phyloP scores from a whole-genome alignment of 2,113 vertebrate genomes.

The Hyperoodon ampullatus region DNA sequence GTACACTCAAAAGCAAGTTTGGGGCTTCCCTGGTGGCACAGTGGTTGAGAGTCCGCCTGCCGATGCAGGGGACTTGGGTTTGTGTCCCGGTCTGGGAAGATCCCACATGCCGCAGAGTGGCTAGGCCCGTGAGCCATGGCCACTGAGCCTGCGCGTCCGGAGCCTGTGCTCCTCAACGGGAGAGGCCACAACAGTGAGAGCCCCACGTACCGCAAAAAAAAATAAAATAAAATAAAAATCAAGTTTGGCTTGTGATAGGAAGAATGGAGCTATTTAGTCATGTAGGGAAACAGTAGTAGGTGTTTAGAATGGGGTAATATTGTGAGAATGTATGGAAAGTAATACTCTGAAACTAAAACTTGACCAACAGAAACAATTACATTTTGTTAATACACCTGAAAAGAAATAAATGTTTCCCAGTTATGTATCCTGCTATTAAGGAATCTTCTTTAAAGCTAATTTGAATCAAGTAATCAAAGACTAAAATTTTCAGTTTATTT shows the following conservation, averaged over 20 bases:
- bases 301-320: neutral
- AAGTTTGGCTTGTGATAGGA: neutral
- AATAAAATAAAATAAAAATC: neutral
- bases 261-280: neutral
- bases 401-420: neutral
- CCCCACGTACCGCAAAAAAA: too few relatives aligned
- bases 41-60: too few relatives aligned
- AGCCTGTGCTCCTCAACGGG: too few relatives aligned
- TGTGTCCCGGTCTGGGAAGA: too few relatives aligned
- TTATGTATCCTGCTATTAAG: neutral
- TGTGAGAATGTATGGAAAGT: neutral
- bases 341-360: neutral
- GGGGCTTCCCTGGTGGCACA: neutral
- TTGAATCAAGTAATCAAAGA: neutral
- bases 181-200: too few relatives aligned
- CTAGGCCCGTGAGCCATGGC: too few relatives aligned
- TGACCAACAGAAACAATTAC: neutral
- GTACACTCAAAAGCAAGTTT: neutral
- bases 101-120: too few relatives aligned
- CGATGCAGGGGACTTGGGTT: too few relatives aligned
- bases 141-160: too few relatives aligned
- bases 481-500: neutral
- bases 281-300: neutral
- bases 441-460: neutral
- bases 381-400: neutral